Evolutionary conservation across 2,113 vertebrate species (phyloP), one percentile per base, ranked within the genome.

Genomic region (Stigmatopora nigra): DNA sequence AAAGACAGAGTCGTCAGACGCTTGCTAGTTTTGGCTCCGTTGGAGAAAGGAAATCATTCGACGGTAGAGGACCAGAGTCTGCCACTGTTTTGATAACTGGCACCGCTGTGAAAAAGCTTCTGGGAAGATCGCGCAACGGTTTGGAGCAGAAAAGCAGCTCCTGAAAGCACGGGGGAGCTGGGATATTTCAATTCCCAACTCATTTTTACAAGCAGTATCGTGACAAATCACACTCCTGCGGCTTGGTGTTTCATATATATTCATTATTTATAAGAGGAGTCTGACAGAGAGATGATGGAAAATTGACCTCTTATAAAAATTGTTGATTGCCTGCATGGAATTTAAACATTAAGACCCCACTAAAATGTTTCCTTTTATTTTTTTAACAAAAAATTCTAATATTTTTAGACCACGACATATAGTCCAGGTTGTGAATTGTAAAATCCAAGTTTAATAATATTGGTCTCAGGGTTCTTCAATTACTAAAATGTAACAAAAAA

Each of bases 11-110:
- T 5, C 51, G 73, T 60, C 79, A 76, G 75, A 76, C 64, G 14
- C 65, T 41, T 66, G 80, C 55, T 80, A 69, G 74, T 72, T 73
- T 84, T 83, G 77, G 77, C 80, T 61, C 69, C 67, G 20, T 44
- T 51, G 48, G 64, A 66, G 55, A 79, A 87, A 87, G 63, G 61
- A 68, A 85, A 85, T 70, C 76, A 65, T 70, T 68, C 52, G 69
- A 51, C 69, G 64, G 66, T 36, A 72, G 61, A 75, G 77, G 77
- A 74, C 48, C 67, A 58, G 59, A 31, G 48, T 22, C 49, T 55
- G 47, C 38, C 11, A 49, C 25, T 65, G 63, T 65, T 65, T 22
- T 36, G 52, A 46, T 45, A 66, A 80, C 75, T 82, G 80, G 84
- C 82, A 81, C 66, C 20, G 79, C 35, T 70, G 67, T 62, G 62